Percentiles rank a stretch among this genome's conserved stretches.
phyloP scores from a whole-genome alignment of 2,797 vertebrate species.

The Cyprinella venusta region DNA sequence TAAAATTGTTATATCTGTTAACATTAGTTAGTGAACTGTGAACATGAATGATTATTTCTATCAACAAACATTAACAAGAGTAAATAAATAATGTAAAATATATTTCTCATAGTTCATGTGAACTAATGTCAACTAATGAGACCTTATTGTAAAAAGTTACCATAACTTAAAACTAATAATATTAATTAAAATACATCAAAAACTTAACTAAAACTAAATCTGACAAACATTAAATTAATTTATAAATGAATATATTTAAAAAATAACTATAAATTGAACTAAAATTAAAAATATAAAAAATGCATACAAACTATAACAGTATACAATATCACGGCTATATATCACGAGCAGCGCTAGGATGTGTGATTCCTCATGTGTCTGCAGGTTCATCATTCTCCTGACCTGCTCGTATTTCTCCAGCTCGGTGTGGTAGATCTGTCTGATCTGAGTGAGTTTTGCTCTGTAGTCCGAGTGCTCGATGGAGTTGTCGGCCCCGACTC shows the following conservation, averaged over 20 bases:
- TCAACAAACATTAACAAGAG: not conserved
- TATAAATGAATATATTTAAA: not conserved
- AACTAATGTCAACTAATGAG: too few species aligned
- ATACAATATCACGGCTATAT: too few species aligned
- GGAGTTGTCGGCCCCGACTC: slow-evolving; percentile 93
- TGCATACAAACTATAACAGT: too few species aligned
- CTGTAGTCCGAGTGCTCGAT: slow-evolving; percentile 99
- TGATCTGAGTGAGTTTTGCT: slow-evolving; percentile 98
- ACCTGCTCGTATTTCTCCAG: slow-evolving; percentile 99
- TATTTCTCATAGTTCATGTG: not conserved
- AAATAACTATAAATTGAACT: not conserved
- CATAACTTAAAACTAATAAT: too few species aligned
- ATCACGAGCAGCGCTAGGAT: not conserved
- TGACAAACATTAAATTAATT: not conserved
- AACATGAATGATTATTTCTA: not conserved
- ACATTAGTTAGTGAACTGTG: not conserved
- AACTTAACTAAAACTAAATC: not conserved
- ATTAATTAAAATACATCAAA: not conserved
- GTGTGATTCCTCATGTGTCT: not conserved
- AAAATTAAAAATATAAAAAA: not conserved
- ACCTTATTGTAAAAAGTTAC: too few species aligned
- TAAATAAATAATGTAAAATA: not conserved
- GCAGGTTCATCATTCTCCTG: not conserved
- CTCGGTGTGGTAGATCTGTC: slow-evolving; percentile 99
- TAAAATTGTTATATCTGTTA: not conserved